Base-by-base conservation (phyloP, 2,797 vertebrate genomes). In the Hemibagrus guttatus region DNA sequence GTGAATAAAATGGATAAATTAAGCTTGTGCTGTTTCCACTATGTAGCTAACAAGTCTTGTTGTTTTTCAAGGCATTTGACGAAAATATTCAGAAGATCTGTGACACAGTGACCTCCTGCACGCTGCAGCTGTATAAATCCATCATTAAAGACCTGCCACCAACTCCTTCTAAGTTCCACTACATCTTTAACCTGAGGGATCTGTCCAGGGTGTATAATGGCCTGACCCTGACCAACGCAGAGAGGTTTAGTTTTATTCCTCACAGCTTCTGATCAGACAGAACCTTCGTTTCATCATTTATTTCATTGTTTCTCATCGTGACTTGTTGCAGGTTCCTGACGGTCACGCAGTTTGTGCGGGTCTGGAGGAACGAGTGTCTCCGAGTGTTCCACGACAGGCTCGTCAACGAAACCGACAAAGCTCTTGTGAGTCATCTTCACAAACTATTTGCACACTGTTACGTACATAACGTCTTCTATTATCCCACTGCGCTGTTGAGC, bases 111-210 rank as follows among this genome's bases (percentile, higher is more conserved):
- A 99, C 97, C 0, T 46, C 16, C 49, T 98, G 97, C 92, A 99
- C 98, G 0, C 89, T 99, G 92, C 92, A 95, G 17, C 96, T 99
- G 52, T 99, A 99, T 92, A 97, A 95, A 90, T 92, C 35, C 88
- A 96, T 99, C 17, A 92, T 98, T 85, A 95, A 91, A 91, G 97
- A 98, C 42, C 92, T 99, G 58, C 98, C 97, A 0, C 97, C 98
- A 16, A 99, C 97, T 54, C 98, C 98, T 4, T 99, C 98, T 8
- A 99, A 98, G 92, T 99, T 99, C 90, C 98, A 99, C 91, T 99
- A 99, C 90, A 98, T 98, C 93, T 99, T 99, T 89, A 99, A 99
- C 92, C 94, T 99, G 74, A 94, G 98, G 9, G 98, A 99, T 88
- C 94, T 99, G 84, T 99, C 98, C 0, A 94, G 97, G 87, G 90